Conservation (phyloP, 1,140 invertebrate genomes). For the Platorchestia sp. region DNA sequence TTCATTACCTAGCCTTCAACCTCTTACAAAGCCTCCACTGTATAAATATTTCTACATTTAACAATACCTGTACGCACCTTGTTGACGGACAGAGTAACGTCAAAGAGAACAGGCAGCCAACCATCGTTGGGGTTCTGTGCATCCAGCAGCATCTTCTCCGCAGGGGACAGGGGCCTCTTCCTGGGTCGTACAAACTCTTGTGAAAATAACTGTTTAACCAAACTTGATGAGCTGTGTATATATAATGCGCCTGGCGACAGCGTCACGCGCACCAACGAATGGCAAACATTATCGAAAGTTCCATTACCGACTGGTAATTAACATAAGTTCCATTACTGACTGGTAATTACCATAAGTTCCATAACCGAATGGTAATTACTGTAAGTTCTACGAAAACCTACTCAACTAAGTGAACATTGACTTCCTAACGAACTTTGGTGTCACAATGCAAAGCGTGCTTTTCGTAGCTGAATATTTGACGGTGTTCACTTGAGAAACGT, state of each 20-base stretch:
- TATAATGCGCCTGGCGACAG: background rate
- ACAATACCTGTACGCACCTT: conserved; percentile 66
- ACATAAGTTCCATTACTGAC: too few species aligned
- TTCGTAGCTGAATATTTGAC: too few species aligned
- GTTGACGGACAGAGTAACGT: conserved; percentile 69
- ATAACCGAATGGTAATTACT: too few species aligned
- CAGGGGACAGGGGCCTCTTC: conserved; percentile 15
- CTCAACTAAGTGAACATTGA: too few species aligned
- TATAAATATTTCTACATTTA: background rate
- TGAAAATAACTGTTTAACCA: background rate
- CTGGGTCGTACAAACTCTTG: background rate
- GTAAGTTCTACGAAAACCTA: too few species aligned
- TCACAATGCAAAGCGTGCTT: too few species aligned
- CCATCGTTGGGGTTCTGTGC: background rate
- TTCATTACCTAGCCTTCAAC: background rate
- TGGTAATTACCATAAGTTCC: too few species aligned
- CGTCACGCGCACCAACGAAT: background rate
- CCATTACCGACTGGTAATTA: too few species aligned
- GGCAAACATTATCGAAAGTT: background rate
- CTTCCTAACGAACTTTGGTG: too few species aligned
- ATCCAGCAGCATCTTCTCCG: conserved; percentile 41
- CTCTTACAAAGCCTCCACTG: too few species aligned
- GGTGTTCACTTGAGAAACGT: too few species aligned
- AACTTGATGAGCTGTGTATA: background rate
- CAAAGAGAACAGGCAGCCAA: conserved; percentile 58